Conservation (phyloP, 2,888 invertebrate genomes). For the Mesorhabditis belari region DNA sequence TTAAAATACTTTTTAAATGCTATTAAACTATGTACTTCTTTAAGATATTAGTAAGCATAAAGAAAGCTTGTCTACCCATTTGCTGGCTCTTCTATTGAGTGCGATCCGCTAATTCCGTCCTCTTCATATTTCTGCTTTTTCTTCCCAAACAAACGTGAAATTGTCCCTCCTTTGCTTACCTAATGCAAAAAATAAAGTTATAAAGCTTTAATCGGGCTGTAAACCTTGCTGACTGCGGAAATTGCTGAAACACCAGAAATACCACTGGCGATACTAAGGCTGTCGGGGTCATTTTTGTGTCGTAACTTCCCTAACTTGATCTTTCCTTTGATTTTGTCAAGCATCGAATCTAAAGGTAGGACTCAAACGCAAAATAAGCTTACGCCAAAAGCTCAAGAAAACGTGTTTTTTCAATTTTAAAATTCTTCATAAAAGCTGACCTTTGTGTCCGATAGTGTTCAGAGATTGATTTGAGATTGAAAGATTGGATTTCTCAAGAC, state of each 20-base stretch:
- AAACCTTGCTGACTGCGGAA: neutral
- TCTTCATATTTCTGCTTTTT: neutral
- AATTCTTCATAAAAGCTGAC: neutral
- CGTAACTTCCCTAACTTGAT: conserved; percentile 25
- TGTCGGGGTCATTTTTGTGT: conserved; percentile 27
- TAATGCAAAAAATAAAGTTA: neutral
- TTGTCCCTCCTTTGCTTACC: neutral
- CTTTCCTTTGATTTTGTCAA: conserved; percentile 31
- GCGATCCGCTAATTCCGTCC: neutral
- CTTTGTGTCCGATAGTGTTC: conserved; percentile 14
- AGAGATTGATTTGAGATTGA: conserved; percentile 26
- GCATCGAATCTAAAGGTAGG: conserved; percentile 6
- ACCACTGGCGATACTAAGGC: conserved; percentile 25
- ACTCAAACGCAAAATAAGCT: too few relatives aligned
- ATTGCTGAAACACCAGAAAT: neutral
- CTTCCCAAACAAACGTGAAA: neutral
- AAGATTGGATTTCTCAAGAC: conserved; percentile 27
- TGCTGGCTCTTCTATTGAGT: too few relatives aligned
- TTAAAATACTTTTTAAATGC: neutral
- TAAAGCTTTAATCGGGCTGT: too few relatives aligned
- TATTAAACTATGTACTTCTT: too few relatives aligned
- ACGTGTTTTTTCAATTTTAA: too few relatives aligned
- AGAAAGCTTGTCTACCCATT: too few relatives aligned
- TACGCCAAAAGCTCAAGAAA: too few relatives aligned
- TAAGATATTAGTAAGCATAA: too few relatives aligned